A percentile compares a stretch with the other conserved stretches of the same genome.
These are phyloP conservation scores for Campopleginae sp. DNA, from an alignment of 2,888 invertebrate genomes.

Conservation along the genomic window DNA sequence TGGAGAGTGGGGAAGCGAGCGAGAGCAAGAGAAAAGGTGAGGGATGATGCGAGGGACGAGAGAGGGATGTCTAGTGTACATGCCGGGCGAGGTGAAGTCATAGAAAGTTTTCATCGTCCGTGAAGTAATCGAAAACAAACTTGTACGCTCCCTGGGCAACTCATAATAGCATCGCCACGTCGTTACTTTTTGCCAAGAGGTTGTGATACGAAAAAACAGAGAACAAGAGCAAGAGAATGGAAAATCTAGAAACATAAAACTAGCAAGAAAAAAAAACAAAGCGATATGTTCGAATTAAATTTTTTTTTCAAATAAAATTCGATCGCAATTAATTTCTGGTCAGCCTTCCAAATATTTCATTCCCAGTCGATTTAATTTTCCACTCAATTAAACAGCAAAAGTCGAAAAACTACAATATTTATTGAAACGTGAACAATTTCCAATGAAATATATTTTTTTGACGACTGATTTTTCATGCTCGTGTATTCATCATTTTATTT, in stretches of 20 bases:
- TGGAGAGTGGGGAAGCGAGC: not conserved
- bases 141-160: slow-evolving; percentile 49
- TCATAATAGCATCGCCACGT: slow-evolving; percentile 59
- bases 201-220: slow-evolving; percentile 9
- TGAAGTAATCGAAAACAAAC: slow-evolving; percentile 65
- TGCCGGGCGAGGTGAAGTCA: slow-evolving; percentile 41
- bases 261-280: not conserved
- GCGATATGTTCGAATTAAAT: not conserved
- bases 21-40: not conserved
- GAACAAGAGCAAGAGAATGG: not conserved
- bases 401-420: not conserved
- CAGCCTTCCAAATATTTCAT: not conserved
- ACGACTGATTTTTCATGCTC: not conserved
- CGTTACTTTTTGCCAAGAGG: slow-evolving; percentile 58
- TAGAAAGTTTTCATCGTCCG: slow-evolving; percentile 61
- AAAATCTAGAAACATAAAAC: slow-evolving; percentile 9
- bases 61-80: slow-evolving; percentile 18
- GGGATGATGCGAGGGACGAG: not conserved
- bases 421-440: not conserved
- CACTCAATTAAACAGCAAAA: not conserved
- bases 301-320: not conserved
- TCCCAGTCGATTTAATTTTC: not conserved
- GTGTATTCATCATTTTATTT: not conserved
- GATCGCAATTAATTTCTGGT: not conserved
- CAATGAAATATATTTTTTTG: too few species aligned